phyloP scores from a whole-genome alignment of 2,113 vertebrate species.

The Sclerurus mexicanus region DNA sequence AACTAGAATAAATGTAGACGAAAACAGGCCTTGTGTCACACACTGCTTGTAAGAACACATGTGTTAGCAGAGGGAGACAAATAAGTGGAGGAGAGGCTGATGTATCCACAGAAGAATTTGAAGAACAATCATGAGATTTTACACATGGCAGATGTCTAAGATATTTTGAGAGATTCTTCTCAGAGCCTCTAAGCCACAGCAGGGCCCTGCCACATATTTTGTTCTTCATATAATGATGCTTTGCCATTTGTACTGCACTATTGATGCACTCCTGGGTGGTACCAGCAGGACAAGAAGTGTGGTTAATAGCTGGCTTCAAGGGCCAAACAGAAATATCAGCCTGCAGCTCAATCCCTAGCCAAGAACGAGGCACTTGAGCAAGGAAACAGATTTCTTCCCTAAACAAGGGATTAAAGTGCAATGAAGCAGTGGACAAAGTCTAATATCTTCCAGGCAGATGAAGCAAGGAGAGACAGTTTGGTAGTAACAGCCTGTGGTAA shows the following conservation, averaged over 20 bases:
- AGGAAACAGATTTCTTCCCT: constrained; percentile 35
- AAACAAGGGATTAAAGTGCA: constrained; percentile 50
- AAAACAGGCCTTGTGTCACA: constrained; percentile 14
- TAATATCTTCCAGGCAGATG: constrained; percentile 44
- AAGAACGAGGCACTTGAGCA: constrained; percentile 29
- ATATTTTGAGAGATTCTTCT: constrained; percentile 59
- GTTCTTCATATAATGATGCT: not conserved
- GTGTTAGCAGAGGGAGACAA: not conserved
- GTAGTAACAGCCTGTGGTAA: not conserved
- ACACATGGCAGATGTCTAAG: constrained; percentile 62
- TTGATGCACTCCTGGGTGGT: constrained; percentile 54
- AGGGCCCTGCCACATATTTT: constrained; percentile 48
- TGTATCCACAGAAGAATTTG: constrained; percentile 41
- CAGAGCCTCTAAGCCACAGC: constrained; percentile 44
- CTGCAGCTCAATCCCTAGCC: not conserved
- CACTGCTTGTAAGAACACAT: not conserved
- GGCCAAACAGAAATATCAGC: constrained; percentile 53
- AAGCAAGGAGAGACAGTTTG: constrained; percentile 16
- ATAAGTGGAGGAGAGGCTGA: constrained; percentile 3
- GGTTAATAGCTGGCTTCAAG: constrained; percentile 40
- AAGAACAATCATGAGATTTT: constrained; percentile 55
- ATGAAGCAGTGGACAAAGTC: constrained; percentile 7
- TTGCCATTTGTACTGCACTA: constrained; percentile 19
- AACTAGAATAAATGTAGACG: not conserved
- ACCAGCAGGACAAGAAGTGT: constrained; percentile 50